Evolutionary conservation across 2,888 invertebrate species (phyloP), one percentile per base, ranked within the genome.

Genomic region (Andrena marginata): DNA sequence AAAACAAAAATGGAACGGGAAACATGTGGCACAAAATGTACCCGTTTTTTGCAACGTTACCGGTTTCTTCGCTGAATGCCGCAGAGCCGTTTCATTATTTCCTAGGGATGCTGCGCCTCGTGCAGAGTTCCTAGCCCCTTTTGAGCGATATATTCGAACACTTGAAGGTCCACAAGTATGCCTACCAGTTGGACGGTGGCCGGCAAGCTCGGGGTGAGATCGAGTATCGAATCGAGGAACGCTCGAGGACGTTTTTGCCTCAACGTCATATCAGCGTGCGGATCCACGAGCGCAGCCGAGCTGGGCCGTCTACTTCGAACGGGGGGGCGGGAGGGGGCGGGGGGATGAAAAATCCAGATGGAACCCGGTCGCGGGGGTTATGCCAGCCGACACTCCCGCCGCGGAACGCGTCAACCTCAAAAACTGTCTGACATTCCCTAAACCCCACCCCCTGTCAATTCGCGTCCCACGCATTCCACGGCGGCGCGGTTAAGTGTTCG

Each of bases 401-500:
- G 59, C 29, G 29, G 16, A 20, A 63, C 59, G 65, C 70, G 80
- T 71, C 67, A 71, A 72, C 42, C 71, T 79, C 65, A 71, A 80
- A 79, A 80, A 79, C 67, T 42, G 42, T 42, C 59, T 56, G 80
- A 80, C 80, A 56, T 79, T 62, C 80, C 60, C 48, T 54, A 13
- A n/a, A 51, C 29, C 54, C 8, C 56, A 35, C 35, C 35, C 73
- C 59, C 59, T 80, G 77, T 77, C 82, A 64, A 82, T 82, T 77
- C 65, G 63, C 78, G 69, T 74, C 83, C 80, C 83, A 80, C 75
- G 83, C 69, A 83, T 88, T 86, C 84, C 79, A 54, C 78, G 60
- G 73, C 74, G 67, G 60, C 76, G 72, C 85, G 72, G 82, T 77
- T 72, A 77, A 85, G 79, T 77, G 83, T 82, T 80, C 80, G 56